phyloP scores from a whole-genome alignment of 1,140 invertebrate genomes.

The Drosophila burlai region DNA sequence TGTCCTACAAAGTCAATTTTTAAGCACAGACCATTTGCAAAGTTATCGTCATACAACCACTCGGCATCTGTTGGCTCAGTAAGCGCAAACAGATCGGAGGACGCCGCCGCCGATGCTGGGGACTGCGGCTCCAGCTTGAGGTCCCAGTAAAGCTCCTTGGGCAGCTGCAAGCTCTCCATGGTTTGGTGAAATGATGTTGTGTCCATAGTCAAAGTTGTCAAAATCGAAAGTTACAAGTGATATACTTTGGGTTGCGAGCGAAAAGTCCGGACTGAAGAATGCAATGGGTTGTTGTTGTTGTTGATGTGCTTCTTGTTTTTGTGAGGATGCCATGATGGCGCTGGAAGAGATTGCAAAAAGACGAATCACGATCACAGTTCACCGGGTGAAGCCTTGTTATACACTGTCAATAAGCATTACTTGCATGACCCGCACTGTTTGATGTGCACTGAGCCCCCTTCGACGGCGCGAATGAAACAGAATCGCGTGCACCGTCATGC shows the following conservation, averaged over 20 bases:
- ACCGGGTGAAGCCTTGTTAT: slow-evolving; percentile 17
- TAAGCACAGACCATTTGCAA: slow-evolving; percentile 73
- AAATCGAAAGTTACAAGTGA: slow-evolving; percentile 43
- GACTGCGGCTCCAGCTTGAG: slow-evolving; percentile 77
- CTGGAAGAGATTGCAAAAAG: slow-evolving; percentile 39
- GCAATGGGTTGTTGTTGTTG: slow-evolving; percentile 52
- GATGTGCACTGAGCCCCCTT: slow-evolving; percentile 2
- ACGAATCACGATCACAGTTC: slow-evolving; percentile 22
- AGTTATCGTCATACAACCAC: slow-evolving; percentile 80
- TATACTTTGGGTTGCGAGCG: slow-evolving; percentile 25
- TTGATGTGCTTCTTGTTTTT: slow-evolving; percentile 60
- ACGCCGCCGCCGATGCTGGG: slow-evolving; percentile 52
- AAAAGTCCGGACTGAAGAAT: slow-evolving; percentile 68
- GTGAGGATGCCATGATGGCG: slow-evolving; percentile 82
- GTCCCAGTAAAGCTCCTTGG: slow-evolving; percentile 78
- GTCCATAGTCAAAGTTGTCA: slow-evolving; percentile 40
- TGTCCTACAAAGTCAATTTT: neutral
- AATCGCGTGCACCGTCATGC: slow-evolving; percentile 29
- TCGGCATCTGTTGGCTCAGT: slow-evolving; percentile 45
- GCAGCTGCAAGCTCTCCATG: slow-evolving; percentile 79
- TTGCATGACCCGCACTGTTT: slow-evolving; percentile 41
- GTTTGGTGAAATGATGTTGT: slow-evolving; percentile 40
- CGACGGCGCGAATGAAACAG: neutral
- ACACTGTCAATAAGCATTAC: slow-evolving; percentile 28
- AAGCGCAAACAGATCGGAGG: slow-evolving; percentile 74